Evolutionary conservation across 2,113 vertebrate species (phyloP).

Genomic region (Bagarius yarrelli): DNA sequence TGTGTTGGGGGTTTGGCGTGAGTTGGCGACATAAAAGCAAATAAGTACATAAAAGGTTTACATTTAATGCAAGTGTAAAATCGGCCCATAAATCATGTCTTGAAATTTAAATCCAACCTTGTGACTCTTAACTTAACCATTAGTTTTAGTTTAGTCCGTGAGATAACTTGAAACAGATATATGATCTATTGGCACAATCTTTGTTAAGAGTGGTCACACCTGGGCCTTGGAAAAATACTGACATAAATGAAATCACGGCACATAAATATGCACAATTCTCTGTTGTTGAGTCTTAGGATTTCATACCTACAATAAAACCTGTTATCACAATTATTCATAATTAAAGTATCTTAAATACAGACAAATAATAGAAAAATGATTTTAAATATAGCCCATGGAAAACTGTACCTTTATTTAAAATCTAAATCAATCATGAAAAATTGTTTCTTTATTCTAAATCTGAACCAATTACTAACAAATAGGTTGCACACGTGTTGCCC

Average conservation of each 20-base stretch:
- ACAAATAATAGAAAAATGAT: no score
- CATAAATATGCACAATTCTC: not conserved
- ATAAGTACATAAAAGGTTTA: slow-evolving; percentile 61
- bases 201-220: not conserved
- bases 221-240: not conserved
- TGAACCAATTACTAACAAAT: not conserved
- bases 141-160: not conserved
- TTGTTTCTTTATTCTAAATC: not conserved
- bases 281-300: not conserved
- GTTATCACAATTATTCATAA: not conserved
- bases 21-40: slow-evolving; percentile 68
- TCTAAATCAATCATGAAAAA: no score
- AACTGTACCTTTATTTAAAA: no score
- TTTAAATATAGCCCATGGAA: no score
- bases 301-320: not conserved
- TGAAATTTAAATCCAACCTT: not conserved
- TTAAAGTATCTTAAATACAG: no score
- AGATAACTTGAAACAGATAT: not conserved
- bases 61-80: slow-evolving; percentile 62
- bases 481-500: slow-evolving; percentile 30
- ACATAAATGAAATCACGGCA: not conserved
- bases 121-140: not conserved
- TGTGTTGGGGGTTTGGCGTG: slow-evolving; percentile 56
- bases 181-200: not conserved
- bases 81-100: slow-evolving; percentile 53